Evolutionary conservation across 2,797 vertebrate species (phyloP), one percentile per base, ranked within the genome.

Genomic region (Craterocephalus amniculus): DNA sequence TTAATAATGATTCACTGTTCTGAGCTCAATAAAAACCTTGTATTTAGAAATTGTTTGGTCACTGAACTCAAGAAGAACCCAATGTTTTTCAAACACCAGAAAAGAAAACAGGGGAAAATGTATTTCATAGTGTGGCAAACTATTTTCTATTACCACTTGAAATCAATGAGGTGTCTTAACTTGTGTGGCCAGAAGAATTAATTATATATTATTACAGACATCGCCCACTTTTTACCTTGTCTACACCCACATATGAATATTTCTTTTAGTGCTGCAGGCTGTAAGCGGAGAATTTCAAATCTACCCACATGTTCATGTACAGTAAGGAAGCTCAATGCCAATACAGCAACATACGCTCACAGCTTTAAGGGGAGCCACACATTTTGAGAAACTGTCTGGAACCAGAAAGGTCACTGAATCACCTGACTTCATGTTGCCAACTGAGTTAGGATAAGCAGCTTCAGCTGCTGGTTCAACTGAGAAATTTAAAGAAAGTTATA

Each of bases 1-100:
- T 57, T 66, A 54, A 82, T 79, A 80, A 76, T 70, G 54, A 61
- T 64, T 65, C 58, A 59, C 72, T 85, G 75, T 83, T 80, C 45
- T 55, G 68, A 49, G 48, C 43, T 63, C 40, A 80, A 75, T 80
- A 62, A 79, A 80, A 79, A 60, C 32, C 63, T 54, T 73, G 40
- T 57, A 73, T 73, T 16, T 72, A n/a, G 12, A 70, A 24, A 49
- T 10, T 2, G n/a, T 31, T 52, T 16, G 34, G 31, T 31, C 27
- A 14, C 27, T 62, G 27, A 67, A 54, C 48, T 72, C 35, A 52
- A 45, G 51, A 76, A 67, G 56, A 45, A 67, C 9, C 4, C 1
- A 31, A 1, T 64, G 38, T 48, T 58, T 66, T 12, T 66, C 54
- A 54, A 52, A 49, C 16, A 13, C 6, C 0, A 31, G 10, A 57